Percentiles rank a stretch among this genome's conserved stretches.
phyloP scores from a whole-genome alignment of 2,113 vertebrate genomes.

The Hippopotamus amphibius region DNA sequence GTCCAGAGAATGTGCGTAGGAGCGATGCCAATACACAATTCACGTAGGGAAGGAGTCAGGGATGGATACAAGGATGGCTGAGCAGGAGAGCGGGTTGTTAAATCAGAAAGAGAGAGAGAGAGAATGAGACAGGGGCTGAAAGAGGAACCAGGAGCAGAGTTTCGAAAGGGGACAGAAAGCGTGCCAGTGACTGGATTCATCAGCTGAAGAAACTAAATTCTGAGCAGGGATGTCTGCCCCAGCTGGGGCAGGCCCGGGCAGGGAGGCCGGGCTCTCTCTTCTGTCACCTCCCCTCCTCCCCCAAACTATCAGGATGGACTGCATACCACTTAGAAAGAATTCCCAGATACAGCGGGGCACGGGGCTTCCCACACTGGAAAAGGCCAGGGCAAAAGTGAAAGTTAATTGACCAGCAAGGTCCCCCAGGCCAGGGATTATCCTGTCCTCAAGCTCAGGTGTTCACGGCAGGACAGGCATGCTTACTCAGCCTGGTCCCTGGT shows the following conservation, averaged over 20 bases:
- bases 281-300: background rate
- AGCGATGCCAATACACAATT: background rate
- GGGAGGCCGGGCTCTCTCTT: background rate
- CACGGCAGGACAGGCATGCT: rapidly evolving
- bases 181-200: background rate
- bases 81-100: background rate
- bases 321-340: background rate
- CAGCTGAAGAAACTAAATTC: background rate
- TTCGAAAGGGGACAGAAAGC: slow-evolving; percentile 31
- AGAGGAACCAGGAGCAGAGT: slow-evolving; percentile 49
- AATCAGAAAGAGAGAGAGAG: background rate
- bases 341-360: background rate
- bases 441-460: background rate
- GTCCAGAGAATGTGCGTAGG: slow-evolving; percentile 9
- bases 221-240: background rate
- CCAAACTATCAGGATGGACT: background rate
- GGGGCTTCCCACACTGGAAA: background rate
- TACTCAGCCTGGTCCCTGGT: slow-evolving; percentile 53
- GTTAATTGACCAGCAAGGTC: background rate
- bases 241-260: background rate
- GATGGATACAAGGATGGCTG: background rate
- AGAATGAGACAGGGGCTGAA: background rate
- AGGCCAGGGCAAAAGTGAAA: slow-evolving; percentile 36
- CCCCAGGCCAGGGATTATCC: background rate
- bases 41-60: background rate